phyloP scores from a whole-genome alignment of 2,797 vertebrate species.

The Sarcophilus harrisii region DNA sequence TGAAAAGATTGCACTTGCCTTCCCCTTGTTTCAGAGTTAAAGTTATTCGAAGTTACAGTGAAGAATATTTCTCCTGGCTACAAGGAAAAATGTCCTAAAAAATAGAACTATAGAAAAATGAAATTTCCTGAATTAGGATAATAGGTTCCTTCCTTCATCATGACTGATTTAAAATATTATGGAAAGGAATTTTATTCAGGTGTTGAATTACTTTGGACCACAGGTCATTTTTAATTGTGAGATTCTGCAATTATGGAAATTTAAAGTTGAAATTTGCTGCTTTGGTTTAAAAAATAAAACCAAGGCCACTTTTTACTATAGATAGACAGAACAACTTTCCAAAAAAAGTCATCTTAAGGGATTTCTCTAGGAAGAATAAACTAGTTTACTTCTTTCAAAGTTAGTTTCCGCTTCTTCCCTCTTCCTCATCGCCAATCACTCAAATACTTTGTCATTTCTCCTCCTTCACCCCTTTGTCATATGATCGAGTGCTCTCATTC shows the following conservation, averaged over 20 bases:
- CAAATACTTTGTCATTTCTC: neutral
- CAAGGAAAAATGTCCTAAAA: neutral
- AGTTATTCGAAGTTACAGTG: neutral
- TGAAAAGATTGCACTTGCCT: neutral
- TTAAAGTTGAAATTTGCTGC: neutral
- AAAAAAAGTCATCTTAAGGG: neutral
- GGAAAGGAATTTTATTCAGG: neutral
- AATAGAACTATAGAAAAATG: neutral
- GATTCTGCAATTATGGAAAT: neutral
- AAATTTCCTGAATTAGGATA: neutral
- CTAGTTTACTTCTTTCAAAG: neutral
- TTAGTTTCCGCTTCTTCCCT: neutral
- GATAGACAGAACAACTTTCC: too few relatives aligned
- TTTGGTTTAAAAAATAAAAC: neutral
- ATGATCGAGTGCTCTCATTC: neutral
- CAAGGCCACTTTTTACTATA: neutral
- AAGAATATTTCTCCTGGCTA: neutral
- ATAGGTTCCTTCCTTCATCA: neutral
- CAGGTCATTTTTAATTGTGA: neutral
- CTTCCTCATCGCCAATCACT: neutral
- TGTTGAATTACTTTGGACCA: neutral
- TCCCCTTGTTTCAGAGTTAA: neutral
- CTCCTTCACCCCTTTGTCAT: neutral
- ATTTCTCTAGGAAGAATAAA: neutral
- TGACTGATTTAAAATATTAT: neutral